These are phyloP conservation scores for Crepidodera aurea DNA, from an alignment of 2,888 invertebrate species.

Conservation along the genomic window DNA sequence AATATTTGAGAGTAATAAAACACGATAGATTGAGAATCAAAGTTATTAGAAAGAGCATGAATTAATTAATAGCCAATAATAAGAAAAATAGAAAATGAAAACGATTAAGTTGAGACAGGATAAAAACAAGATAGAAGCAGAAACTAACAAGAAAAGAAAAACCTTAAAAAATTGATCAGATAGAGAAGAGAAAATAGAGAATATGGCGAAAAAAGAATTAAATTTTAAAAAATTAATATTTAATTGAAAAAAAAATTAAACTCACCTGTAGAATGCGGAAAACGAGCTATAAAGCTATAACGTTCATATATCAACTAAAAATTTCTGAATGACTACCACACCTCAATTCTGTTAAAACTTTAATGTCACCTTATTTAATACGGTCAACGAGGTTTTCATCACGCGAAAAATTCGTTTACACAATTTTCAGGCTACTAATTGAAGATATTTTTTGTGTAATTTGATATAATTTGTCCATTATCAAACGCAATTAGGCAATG, in stretches of 20 bases:
- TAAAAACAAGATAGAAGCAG: no score
- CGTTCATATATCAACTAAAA: conserved; percentile 18
- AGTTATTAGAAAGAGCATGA: no score
- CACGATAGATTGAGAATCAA: no score
- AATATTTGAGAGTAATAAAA: no score
- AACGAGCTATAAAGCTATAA: neutral
- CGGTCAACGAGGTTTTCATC: conserved; percentile 15
- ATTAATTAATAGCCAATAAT: no score
- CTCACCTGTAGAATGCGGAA: no score
- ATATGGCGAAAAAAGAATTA: neutral
- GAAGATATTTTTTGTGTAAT: conserved; percentile 1
- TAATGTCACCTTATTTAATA: conserved; percentile 25
- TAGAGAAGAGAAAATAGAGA: neutral
- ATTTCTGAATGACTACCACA: conserved; percentile 30
- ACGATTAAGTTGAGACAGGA: no score
- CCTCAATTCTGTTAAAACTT: conserved; percentile 27
- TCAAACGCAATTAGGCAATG: neutral
- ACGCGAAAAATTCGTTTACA: conserved; percentile 15
- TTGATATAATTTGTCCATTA: neutral
- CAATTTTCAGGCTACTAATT: conserved; percentile 9
- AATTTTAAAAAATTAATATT: neutral
- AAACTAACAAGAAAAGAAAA: neutral
- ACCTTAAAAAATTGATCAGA: neutral
- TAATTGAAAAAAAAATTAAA: no score
- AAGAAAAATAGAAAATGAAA: no score